Evolutionary conservation across 2,888 invertebrate species (phyloP).

Genomic region (Notodonta ziczac): DNA sequence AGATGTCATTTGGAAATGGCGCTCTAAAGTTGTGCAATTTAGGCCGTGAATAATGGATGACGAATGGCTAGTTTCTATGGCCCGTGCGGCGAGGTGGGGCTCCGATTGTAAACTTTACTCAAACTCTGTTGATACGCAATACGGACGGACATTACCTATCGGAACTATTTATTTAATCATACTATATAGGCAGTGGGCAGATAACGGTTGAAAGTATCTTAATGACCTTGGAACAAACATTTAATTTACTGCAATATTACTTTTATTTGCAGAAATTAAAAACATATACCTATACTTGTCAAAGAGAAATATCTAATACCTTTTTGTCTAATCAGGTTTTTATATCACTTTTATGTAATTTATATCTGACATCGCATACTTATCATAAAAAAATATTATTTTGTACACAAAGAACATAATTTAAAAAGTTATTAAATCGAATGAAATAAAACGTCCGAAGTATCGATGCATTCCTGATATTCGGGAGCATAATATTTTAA

Average conservation of each 20-base stretch:
- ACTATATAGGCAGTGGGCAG: too few relatives aligned
- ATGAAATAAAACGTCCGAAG: constrained; percentile 48
- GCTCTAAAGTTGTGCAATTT: constrained; percentile 84
- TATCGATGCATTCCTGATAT: constrained; percentile 61
- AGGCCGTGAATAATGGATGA: constrained; percentile 84
- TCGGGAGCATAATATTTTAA: constrained; percentile 70
- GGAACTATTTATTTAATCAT: too few relatives aligned
- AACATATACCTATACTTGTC: too few relatives aligned
- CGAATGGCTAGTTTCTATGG: constrained; percentile 78
- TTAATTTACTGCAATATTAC: too few relatives aligned
- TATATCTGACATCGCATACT: constrained; percentile 18
- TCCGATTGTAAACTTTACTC: constrained; percentile 58
- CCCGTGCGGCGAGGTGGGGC: constrained; percentile 75
- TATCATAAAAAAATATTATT: constrained; percentile 27
- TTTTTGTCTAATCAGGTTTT: background rate
- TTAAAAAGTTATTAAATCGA: constrained; percentile 42
- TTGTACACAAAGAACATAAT: constrained; percentile 30
- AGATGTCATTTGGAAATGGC: constrained; percentile 85
- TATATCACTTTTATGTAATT: background rate
- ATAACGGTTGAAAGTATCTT: too few relatives aligned
- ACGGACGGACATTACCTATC: background rate
- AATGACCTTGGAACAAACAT: too few relatives aligned
- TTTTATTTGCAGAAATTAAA: too few relatives aligned
- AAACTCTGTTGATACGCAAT: constrained; percentile 21
- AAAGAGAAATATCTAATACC: background rate